Evolutionary conservation across 2,113 vertebrate genomes (phyloP), one percentile per base, ranked within the genome.

Genomic region (Ictalurus punctatus): DNA sequence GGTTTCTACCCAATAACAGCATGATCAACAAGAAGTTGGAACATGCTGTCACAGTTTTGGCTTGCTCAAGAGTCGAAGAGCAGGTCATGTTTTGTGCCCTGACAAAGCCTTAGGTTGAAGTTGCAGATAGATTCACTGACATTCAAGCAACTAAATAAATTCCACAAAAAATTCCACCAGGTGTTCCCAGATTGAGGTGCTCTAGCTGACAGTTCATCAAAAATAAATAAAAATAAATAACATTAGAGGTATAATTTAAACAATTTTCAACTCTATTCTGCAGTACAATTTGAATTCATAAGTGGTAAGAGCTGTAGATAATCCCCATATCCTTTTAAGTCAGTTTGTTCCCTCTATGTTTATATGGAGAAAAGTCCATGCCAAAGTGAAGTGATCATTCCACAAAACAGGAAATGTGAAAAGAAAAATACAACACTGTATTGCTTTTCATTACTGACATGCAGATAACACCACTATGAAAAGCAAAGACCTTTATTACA

Each of bases 81-180:
- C 83, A 84, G 90, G 90, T 91, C 83, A 88, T 54, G 86, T 84
- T 65, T 89, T 84, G 83, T 83, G 52, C 30, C 48, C 40, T 67
- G 40, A 86, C 61, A 76, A 69, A 63, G 84, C 67, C 86, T 76
- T 3, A 61, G 86, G 56, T 91, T 84, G 89, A 86, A 37, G 19
- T 44, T 56, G 23, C 83, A 90, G 65, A 63, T 59, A 87, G 13
- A 84, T 69, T 82, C 79, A 56, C 58, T 83, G 76, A 85, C 37
- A 81, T 89, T 89, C 65, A 87, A 56, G 86, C 30, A 23, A 23
- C 69, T 74, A 52, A 48, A 67, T 30, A 58, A 78, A 89, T 89
- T 71, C 71, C 69, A 25, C 65, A 90, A 1, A 27, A 30, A 81
- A n/a, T 6, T 0, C 4, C 14, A 16, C 6, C 27, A 56, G 2